These are phyloP conservation scores for Coremacera marginata DNA, from an alignment of 2,888 invertebrate genomes.

Conservation along the genomic window DNA sequence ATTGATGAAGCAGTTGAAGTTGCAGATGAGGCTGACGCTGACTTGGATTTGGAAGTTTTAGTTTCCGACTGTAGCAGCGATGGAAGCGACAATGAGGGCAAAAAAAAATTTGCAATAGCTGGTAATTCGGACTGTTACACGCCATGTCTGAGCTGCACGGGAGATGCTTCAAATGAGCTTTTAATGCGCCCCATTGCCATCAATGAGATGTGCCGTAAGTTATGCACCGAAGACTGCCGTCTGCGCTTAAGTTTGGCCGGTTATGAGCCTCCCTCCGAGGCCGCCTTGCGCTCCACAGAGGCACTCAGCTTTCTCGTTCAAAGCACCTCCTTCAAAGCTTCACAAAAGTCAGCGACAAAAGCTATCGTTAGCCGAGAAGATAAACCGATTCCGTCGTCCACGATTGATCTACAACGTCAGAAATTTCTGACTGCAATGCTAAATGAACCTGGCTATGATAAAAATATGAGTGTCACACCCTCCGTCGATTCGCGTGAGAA, in stretches of 20 bases:
- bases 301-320: conserved; percentile 46
- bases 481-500: conserved; percentile 50
- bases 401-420: conserved; percentile 55
- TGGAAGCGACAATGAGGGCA: conserved; percentile 35
- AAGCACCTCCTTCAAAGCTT: conserved; percentile 14
- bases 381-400: not conserved
- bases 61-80: conserved; percentile 51
- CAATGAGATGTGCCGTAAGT: conserved; percentile 61
- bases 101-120: not conserved
- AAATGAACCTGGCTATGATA: conserved; percentile 29
- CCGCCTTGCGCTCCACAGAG: conserved; percentile 32
- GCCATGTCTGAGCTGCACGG: conserved; percentile 60
- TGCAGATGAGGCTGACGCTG: conserved; percentile 46
- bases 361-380: not conserved
- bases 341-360: not conserved
- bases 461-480: not conserved
- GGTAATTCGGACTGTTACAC: conserved; percentile 14
- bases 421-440: conserved; percentile 56
- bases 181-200: conserved; percentile 50
- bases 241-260: conserved; percentile 51
- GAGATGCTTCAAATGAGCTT: conserved; percentile 48
- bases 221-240: conserved; percentile 63
- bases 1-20: conserved; percentile 43
- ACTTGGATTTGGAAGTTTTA: conserved; percentile 50
- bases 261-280: conserved; percentile 42